Evolutionary conservation across 2,797 vertebrate genomes (phyloP).

Genomic region (Diceros bicornis): DNA sequence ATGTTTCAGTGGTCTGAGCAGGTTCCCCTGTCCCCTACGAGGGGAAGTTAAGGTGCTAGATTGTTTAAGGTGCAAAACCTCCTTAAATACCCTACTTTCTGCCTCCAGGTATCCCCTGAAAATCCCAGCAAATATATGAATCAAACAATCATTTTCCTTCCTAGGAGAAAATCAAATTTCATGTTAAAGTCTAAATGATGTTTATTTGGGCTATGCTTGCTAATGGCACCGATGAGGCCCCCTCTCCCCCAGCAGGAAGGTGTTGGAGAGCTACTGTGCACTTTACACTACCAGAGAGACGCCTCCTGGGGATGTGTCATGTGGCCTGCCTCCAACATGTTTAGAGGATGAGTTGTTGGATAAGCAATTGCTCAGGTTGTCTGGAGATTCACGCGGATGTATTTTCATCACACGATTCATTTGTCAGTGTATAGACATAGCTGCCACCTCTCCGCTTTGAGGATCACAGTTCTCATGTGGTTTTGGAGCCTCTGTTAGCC

Average conservation of each 20-base stretch:
- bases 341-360: conserved; percentile 65
- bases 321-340: conserved; percentile 67
- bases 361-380: conserved; percentile 80
- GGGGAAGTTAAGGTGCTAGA: conserved; percentile 74
- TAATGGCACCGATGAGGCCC: fast-evolving
- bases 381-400: background rate
- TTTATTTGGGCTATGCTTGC: background rate
- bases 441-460: background rate
- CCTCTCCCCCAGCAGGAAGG: conserved; percentile 61
- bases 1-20: conserved; percentile 5
- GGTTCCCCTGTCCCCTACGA: conserved; percentile 70
- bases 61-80: background rate
- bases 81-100: background rate
- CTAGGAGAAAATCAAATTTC: conserved; percentile 40
- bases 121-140: background rate
- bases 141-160: background rate
- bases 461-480: background rate
- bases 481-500: conserved; percentile 68
- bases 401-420: background rate
- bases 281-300: conserved; percentile 81
- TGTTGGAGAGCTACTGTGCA: conserved; percentile 77
- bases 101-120: background rate
- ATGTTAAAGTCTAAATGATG: conserved; percentile 35
- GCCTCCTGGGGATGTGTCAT: conserved; percentile 79
- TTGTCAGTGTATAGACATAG: background rate